phyloP scores from a whole-genome alignment of 2,797 vertebrate genomes.

The Lophotriccus pileatus region DNA sequence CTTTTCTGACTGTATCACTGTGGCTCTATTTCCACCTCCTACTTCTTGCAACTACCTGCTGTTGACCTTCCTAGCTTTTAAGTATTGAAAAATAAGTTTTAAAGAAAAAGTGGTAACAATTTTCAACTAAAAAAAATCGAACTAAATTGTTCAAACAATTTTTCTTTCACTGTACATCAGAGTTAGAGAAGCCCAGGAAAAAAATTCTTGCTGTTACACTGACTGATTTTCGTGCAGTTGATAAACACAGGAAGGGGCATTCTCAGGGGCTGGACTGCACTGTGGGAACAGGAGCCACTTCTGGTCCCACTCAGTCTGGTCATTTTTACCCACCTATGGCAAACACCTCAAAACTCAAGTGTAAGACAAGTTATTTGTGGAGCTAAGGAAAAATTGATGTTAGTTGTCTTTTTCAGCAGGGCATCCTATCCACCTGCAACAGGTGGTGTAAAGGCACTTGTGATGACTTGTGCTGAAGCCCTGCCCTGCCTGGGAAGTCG shows the following conservation, averaged over 20 bases:
- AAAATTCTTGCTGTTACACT: neutral
- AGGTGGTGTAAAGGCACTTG: neutral
- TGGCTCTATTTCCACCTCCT: neutral
- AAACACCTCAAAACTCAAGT: neutral
- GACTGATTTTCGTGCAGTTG: neutral
- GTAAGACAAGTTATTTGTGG: neutral
- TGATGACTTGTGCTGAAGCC: neutral
- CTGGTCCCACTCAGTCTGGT: neutral
- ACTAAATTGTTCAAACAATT: neutral
- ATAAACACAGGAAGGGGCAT: neutral
- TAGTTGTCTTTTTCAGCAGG: neutral
- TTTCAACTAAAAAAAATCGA: neutral
- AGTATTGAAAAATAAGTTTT: neutral
- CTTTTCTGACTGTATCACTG: neutral
- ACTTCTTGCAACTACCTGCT: neutral
- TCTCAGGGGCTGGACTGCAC: neutral
- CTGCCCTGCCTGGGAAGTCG: neutral
- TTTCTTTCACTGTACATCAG: neutral
- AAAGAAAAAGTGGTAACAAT: neutral
- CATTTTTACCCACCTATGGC: neutral
- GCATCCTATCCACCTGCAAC: fast-evolving
- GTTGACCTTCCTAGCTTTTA: neutral
- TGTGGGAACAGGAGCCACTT: fast-evolving
- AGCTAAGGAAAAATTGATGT: neutral
- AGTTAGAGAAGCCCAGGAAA: neutral